phyloP scores from a whole-genome alignment of 1,140 invertebrate species.

The Lutraria rhynchaena region DNA sequence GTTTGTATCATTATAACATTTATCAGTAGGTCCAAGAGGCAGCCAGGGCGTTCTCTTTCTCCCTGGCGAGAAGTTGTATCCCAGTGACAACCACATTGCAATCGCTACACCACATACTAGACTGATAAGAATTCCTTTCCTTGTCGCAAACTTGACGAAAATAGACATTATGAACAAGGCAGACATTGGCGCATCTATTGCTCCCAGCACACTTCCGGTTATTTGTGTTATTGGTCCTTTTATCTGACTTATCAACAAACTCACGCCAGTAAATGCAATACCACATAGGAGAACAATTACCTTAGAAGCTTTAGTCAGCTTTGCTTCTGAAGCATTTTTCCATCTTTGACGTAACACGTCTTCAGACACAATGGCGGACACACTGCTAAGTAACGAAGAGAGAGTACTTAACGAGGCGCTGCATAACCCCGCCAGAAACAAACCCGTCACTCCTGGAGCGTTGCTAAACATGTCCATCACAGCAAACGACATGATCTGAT shows the following conservation, averaged over 20 bases:
- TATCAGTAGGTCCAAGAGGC: not conserved
- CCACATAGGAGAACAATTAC: not conserved
- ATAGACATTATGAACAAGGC: slow-evolving; percentile 30
- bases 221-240: slow-evolving; percentile 36
- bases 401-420: slow-evolving; percentile 31
- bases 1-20: not conserved
- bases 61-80: not conserved
- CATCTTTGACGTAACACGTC: not conserved
- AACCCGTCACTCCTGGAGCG: slow-evolving; percentile 12
- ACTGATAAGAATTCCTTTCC: not conserved
- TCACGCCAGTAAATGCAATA: not conserved
- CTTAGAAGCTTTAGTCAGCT: slow-evolving; percentile 12
- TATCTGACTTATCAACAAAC: not conserved
- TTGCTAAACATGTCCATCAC: slow-evolving; percentile 24
- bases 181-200: not conserved
- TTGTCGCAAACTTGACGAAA: slow-evolving; percentile 3
- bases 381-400: slow-evolving; percentile 19
- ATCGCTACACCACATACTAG: not conserved
- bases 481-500: slow-evolving; percentile 34
- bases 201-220: not conserved
- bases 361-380: slow-evolving; percentile 3
- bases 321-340: not conserved
- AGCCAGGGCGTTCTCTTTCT: not conserved
- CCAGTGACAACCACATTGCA: not conserved
- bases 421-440: slow-evolving; percentile 17